Evolutionary conservation across 2,888 invertebrate genomes (phyloP).

Genomic region (Cephus rjabovi): DNA sequence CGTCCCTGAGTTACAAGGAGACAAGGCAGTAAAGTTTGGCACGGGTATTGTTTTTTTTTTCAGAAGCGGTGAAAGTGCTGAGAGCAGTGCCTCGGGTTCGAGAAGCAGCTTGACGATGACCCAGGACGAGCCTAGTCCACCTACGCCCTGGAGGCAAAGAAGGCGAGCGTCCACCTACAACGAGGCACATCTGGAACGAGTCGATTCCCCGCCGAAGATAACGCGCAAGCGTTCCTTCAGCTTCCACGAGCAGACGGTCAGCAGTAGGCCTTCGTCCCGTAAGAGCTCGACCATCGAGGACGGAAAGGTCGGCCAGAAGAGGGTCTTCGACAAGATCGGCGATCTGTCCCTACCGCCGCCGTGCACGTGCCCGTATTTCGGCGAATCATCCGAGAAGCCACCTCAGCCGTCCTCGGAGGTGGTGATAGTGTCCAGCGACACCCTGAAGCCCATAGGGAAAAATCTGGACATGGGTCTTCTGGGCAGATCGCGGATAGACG

Average conservation of each 20-base stretch:
- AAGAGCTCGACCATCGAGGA: slow-evolving; percentile 35
- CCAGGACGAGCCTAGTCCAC: slow-evolving; percentile 39
- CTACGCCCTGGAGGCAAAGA: slow-evolving; percentile 47
- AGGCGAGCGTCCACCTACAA: slow-evolving; percentile 69
- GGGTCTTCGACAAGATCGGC: slow-evolving; percentile 35
- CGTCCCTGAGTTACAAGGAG: no score
- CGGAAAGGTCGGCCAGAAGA: slow-evolving; percentile 42
- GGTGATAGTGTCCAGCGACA: slow-evolving; percentile 71
- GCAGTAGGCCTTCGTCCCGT: slow-evolving; percentile 29
- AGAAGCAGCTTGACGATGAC: slow-evolving; percentile 44
- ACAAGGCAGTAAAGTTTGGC: no score
- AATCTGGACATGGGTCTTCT: slow-evolving; percentile 33
- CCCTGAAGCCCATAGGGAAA: slow-evolving; percentile 60
- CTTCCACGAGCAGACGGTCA: slow-evolving; percentile 65
- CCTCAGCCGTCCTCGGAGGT: slow-evolving; percentile 68
- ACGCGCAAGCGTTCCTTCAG: slow-evolving; percentile 67
- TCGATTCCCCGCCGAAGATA: slow-evolving; percentile 62
- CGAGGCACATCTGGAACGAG: slow-evolving; percentile 64
- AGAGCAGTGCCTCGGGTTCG: slow-evolving; percentile 49
- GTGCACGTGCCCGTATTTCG: slow-evolving; percentile 86
- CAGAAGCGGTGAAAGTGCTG: slow-evolving; percentile 49
- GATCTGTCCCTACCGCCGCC: slow-evolving; percentile 76
- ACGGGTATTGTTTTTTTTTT: slow-evolving; percentile 5
- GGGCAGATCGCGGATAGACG: slow-evolving; percentile 65
- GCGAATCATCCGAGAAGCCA: slow-evolving; percentile 73